These are phyloP conservation scores for Linnaemya vulpina DNA, from an alignment of 2,888 invertebrate genomes.

Conservation along the genomic window DNA sequence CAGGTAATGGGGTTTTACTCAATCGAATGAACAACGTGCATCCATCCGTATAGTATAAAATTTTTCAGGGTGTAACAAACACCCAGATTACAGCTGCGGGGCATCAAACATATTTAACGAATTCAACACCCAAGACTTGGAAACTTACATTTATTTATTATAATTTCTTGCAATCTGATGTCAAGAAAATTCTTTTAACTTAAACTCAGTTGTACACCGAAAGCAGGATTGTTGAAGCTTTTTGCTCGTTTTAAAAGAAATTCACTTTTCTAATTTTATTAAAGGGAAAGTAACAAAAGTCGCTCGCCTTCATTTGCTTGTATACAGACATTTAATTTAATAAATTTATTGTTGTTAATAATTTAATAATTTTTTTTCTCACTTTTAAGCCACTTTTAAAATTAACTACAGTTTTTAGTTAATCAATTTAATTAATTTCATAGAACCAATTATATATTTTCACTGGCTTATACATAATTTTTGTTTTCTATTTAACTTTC, in stretches of 20 bases:
- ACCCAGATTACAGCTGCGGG: neutral
- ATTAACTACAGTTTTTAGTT: neutral
- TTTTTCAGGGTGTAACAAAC: constrained; percentile 39
- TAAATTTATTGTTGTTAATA: neutral
- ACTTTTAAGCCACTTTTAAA: neutral
- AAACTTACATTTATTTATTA: constrained; percentile 2
- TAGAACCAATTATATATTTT: neutral
- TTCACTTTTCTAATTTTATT: neutral
- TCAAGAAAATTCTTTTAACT: neutral
- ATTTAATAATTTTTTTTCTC: neutral
- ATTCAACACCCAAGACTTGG: no score
- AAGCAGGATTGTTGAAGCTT: neutral
- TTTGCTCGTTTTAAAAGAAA: neutral
- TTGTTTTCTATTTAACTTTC: neutral
- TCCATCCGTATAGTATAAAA: neutral
- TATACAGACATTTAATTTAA: neutral
- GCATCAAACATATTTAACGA: constrained; percentile 12
- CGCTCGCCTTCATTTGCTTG: no score
- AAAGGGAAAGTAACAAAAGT: no score
- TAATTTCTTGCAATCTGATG: neutral
- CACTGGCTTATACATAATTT: neutral
- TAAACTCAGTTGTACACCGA: neutral
- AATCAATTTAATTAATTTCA: neutral
- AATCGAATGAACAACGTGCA: neutral
- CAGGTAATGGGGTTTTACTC: neutral